A percentile compares a stretch with the other conserved stretches of the same genome.
phyloP scores from a whole-genome alignment of 2,113 vertebrate genomes.

The Tor tambroides region DNA sequence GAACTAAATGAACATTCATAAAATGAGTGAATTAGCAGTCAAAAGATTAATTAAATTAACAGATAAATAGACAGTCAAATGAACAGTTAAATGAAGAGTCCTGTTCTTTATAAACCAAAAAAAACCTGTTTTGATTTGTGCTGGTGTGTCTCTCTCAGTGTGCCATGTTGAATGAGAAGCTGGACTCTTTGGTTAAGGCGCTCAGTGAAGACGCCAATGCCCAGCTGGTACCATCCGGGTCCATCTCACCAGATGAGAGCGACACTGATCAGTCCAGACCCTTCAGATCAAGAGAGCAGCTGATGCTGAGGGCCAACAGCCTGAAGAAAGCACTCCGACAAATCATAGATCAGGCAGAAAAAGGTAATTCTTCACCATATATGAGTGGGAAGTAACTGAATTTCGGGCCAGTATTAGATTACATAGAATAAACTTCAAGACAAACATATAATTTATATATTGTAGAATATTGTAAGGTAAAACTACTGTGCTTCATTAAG shows the following conservation, averaged over 20 bases:
- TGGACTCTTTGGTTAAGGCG: slow-evolving; percentile 86
- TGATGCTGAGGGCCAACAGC: slow-evolving; percentile 91
- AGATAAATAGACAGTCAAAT: neutral
- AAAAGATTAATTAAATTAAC: neutral
- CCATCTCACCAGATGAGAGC: slow-evolving; percentile 56
- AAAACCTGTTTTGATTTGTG: neutral
- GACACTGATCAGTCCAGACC: slow-evolving; percentile 68
- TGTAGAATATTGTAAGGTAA: too few relatives aligned
- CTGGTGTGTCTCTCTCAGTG: slow-evolving; percentile 75
- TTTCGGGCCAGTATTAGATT: neutral
- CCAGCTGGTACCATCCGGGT: slow-evolving; percentile 73
- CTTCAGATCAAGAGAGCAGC: slow-evolving; percentile 89
- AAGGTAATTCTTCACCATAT: slow-evolving; percentile 75
- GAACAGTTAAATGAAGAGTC: neutral
- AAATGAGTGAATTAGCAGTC: neutral
- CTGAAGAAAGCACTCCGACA: slow-evolving; percentile 94
- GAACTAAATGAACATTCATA: neutral
- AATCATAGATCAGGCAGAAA: slow-evolving; percentile 94
- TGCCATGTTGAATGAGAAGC: slow-evolving; percentile 89
- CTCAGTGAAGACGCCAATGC: slow-evolving; percentile 86
- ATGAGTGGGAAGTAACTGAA: neutral
- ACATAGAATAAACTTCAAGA: too few relatives aligned
- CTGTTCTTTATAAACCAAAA: neutral
- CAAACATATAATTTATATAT: too few relatives aligned
- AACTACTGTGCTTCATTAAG: too few relatives aligned